Conservation (phyloP, 2,888 invertebrate species). For the Orthosia cruda region DNA sequence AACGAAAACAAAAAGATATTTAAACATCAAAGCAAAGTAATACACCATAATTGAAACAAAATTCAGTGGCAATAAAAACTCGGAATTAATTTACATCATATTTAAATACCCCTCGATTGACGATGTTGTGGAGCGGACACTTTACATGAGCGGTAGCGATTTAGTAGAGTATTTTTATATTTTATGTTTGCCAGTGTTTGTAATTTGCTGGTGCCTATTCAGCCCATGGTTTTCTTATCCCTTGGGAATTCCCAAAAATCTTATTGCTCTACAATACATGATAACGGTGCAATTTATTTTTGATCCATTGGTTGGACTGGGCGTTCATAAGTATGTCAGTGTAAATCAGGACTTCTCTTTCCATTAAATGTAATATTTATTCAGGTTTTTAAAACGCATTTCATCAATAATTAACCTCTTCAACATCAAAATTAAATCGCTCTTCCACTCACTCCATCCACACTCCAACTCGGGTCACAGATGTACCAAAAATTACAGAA, state of each 20-base stretch:
- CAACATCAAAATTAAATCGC: slow-evolving; percentile 41
- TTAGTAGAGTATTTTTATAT: not conserved
- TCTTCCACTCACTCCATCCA: slow-evolving; percentile 6
- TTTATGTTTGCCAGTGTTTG: not conserved
- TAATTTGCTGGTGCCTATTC: no score
- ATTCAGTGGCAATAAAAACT: slow-evolving; percentile 74
- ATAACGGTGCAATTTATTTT: no score
- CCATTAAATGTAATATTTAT: no score
- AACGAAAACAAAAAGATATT: slow-evolving; percentile 7
- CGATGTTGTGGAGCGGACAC: slow-evolving; percentile 26
- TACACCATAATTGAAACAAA: slow-evolving; percentile 62
- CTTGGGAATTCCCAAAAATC: no score
- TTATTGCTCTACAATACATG: no score
- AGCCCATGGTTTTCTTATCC: no score
- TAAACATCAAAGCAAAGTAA: slow-evolving; percentile 44
- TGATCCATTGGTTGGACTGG: no score
- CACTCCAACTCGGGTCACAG: slow-evolving; percentile 74
- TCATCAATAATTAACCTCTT: not conserved
- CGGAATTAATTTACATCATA: slow-evolving; percentile 80
- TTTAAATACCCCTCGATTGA: slow-evolving; percentile 75
- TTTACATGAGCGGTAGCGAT: slow-evolving; percentile 42
- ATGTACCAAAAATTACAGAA: slow-evolving; percentile 84
- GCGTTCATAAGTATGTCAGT: no score
- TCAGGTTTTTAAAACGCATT: not conserved
- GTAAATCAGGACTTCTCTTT: no score